Evolutionary conservation across 2,797 vertebrate species (phyloP).

Genomic region (Danio albolineatus): DNA sequence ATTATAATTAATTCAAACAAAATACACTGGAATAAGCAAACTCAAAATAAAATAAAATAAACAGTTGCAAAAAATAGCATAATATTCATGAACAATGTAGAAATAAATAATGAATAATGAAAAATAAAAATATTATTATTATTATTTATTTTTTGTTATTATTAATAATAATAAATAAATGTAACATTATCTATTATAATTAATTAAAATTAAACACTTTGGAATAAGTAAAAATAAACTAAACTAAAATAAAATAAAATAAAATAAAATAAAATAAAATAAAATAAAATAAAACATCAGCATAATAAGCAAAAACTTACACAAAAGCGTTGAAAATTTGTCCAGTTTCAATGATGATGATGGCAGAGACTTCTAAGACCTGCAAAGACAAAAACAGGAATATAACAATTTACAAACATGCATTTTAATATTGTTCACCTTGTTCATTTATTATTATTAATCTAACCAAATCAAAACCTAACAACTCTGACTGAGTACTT

Average conservation of each 20-base stretch:
- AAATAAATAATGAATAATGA: no score
- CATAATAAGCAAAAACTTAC: constrained; percentile 46
- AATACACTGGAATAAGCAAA: no score
- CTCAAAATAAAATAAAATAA: no score
- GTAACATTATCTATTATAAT: no score
- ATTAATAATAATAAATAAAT: no score
- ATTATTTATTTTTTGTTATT: no score
- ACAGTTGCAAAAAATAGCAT: no score
- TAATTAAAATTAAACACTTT: no score
- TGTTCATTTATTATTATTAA: not conserved
- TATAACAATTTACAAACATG: not conserved
- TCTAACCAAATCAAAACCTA: not conserved
- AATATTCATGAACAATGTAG: no score
- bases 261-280: not conserved
- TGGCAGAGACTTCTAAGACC: constrained; percentile 44
- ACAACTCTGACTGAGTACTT: not conserved
- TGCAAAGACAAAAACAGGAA: constrained; percentile 28
- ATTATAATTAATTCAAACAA: no score
- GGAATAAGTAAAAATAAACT: no score
- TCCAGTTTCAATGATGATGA: constrained; percentile 14
- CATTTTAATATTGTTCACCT: not conserved
- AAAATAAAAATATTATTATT: no score
- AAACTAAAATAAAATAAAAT: not conserved
- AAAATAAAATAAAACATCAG: not conserved
- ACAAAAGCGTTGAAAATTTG: constrained; percentile 22